These are phyloP conservation scores for Rhogogaster chlorosoma DNA, from an alignment of 2,888 invertebrate genomes.

Conservation along the genomic window DNA sequence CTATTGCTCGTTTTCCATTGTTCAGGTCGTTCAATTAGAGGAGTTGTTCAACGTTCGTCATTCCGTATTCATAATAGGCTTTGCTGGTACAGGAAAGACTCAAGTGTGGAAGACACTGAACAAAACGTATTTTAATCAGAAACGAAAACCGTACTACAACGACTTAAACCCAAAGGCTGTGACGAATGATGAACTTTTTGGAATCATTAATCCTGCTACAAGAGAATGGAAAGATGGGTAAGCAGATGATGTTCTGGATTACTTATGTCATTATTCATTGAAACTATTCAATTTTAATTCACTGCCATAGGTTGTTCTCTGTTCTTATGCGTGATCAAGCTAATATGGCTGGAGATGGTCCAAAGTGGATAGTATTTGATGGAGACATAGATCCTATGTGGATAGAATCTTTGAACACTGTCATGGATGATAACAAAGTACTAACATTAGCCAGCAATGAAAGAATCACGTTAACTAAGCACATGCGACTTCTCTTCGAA, in stretches of 20 bases:
- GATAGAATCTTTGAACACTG: constrained; percentile 97
- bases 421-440: constrained; percentile 98
- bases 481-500: constrained; percentile 96
- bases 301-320: constrained; percentile 89
- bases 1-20: constrained; percentile 41
- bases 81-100: constrained; percentile 95
- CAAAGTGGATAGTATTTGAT: constrained; percentile 97
- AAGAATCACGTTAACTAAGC: constrained; percentile 92
- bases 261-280: not conserved
- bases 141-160: constrained; percentile 90
- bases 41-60: constrained; percentile 96
- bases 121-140: constrained; percentile 90
- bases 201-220: constrained; percentile 95
- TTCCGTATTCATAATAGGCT: constrained; percentile 93
- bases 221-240: constrained; percentile 94
- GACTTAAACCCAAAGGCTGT: constrained; percentile 98
- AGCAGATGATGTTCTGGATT: constrained; percentile 28
- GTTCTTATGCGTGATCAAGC: constrained; percentile 96
- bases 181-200: constrained; percentile 96
- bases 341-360: constrained; percentile 90
- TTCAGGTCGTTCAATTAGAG: constrained; percentile 92
- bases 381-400: constrained; percentile 99
- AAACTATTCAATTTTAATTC: not conserved
- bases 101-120: constrained; percentile 95
- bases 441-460: constrained; percentile 96